Evolutionary conservation across 2,888 invertebrate genomes (phyloP).

Genomic region (Merodon equestris): DNA sequence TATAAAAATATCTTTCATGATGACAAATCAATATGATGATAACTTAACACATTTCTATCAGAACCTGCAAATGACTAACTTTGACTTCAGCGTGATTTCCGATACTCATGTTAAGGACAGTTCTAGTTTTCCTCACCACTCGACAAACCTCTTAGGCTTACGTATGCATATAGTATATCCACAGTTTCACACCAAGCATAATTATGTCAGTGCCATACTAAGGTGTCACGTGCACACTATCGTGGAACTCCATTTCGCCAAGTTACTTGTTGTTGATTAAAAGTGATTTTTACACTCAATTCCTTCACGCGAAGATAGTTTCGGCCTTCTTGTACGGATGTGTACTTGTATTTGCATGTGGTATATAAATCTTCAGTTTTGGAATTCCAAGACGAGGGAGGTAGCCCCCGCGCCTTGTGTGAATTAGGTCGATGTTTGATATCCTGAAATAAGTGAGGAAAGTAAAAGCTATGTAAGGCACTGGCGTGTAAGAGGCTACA

Average conservation of each 20-base stretch:
- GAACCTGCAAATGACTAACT: no score
- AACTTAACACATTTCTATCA: no score
- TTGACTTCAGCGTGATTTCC: no score
- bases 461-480: conserved; percentile 21
- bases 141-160: no score
- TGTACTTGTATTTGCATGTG: conserved; percentile 5
- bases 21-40: no score
- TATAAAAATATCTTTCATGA: no score
- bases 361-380: no score
- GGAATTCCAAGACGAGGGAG: no score
- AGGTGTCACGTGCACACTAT: conserved; percentile 49
- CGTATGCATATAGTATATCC: no score
- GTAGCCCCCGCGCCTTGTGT: neutral
- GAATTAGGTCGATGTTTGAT: conserved; percentile 58
- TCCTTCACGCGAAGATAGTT: conserved; percentile 31
- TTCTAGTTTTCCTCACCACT: no score
- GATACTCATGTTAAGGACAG: no score
- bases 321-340: no score
- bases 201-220: conserved; percentile 4
- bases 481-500: conserved; percentile 3
- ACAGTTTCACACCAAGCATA: conserved; percentile 1
- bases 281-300: conserved; percentile 48
- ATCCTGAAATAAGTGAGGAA: conserved; percentile 53
- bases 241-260: conserved; percentile 17
- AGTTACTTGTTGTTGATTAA: conserved; percentile 49